These are phyloP conservation scores for Eretmocerus hayati DNA, from an alignment of 2,888 invertebrate genomes.

Conservation along the genomic window DNA sequence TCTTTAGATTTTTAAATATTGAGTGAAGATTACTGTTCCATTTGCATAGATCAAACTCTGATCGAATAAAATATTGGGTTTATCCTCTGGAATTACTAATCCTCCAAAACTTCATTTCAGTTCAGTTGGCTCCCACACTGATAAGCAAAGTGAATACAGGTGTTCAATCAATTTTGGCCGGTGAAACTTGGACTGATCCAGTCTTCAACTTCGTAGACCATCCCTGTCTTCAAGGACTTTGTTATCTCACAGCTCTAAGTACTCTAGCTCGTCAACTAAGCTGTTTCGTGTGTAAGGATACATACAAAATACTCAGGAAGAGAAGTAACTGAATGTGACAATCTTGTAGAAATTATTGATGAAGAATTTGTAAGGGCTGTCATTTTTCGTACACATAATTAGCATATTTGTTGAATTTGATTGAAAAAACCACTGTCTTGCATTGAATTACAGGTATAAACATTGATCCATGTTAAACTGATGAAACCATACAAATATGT, in stretches of 20 bases:
- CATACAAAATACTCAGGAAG: constrained; percentile 68
- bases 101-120: no score
- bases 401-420: constrained; percentile 23
- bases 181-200: constrained; percentile 82
- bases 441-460: constrained; percentile 14
- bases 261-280: constrained; percentile 79
- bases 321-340: constrained; percentile 26
- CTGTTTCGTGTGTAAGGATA: constrained; percentile 76
- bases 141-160: constrained; percentile 94
- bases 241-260: constrained; percentile 79
- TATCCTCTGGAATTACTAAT: no score
- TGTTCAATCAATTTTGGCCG: constrained; percentile 79
- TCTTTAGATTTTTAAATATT: no score
- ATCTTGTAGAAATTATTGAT: constrained; percentile 18
- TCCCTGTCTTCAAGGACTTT: constrained; percentile 67
- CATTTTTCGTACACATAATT: constrained; percentile 23
- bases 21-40: background rate
- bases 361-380: constrained; percentile 14
- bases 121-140: constrained; percentile 83
- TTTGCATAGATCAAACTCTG: background rate
- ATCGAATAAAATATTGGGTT: constrained; percentile 1
- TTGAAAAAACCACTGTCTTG: constrained; percentile 9
- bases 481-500: constrained; percentile 3
- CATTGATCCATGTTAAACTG: background rate
- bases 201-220: constrained; percentile 83